Base-by-base conservation (phyloP, 2,113 vertebrate species). In the Nycticryphes semicollaris region DNA sequence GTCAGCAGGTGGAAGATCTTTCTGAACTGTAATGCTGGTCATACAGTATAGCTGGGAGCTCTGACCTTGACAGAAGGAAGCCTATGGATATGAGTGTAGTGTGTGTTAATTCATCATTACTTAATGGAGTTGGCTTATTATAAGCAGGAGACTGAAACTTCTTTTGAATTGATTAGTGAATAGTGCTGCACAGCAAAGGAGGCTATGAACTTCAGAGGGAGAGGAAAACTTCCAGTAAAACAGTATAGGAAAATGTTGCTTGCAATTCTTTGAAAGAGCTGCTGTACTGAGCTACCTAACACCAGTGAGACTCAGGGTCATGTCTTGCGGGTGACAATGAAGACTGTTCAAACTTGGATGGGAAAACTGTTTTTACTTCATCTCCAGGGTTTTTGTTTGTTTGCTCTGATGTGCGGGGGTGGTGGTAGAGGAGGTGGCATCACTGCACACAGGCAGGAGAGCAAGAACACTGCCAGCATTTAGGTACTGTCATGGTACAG, bases 231-330 rank as follows among this genome's bases (percentile, higher is more conserved):
- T 75, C 37, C 27, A 67, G 0, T 60, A 15, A 54, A 57, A 20
- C 14, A 17, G 14, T 17, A 35, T 5, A 30, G 54, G 15, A 41
- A 62, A 57, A 37, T 4, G 6, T 47, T 86, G 28, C 37, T 43
- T 69, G 4, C 23, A 21, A 2, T 48, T 53, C 18, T 66, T 75
- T 13, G 54, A 19, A 45, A 74, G 19, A 1, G 2, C 41, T 66
- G 75, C 54, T 41, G 16, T 39, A 8, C 30, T 24, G 67, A 66
- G 30, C 51, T 66, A 6, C 24, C 21, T 47, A 5, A 7, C 12
- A 4, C 19, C 8, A 11, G 18, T 30, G 9, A 21, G 39, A 39
- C 23, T n/a, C 1, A 0, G 18, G 41, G 25, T 54, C 22, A 0
- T 7, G 21, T n/a, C 47, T 27, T 24, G 6, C 43, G 27, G 35